Evolutionary conservation across 2,888 invertebrate genomes (phyloP), one percentile per base, ranked within the genome.

Genomic region (Zootermopsis nevadensis): DNA sequence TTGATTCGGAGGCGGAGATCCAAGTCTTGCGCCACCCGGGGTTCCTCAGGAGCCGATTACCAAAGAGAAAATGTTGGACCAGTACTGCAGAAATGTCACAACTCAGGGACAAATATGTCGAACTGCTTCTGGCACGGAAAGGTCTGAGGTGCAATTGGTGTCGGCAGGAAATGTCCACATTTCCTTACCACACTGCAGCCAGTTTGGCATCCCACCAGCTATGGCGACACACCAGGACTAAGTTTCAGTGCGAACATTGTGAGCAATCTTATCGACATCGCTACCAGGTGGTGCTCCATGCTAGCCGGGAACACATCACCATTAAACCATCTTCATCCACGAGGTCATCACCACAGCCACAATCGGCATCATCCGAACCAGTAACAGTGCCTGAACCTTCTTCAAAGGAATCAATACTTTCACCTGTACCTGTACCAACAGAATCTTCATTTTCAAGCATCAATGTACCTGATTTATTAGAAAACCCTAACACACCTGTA

Each of bases 221-320:
- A 33, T 92, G 92, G 92, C 89, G 90, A 83, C 92, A 92, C 87
- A 87, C 88, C 15, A 86, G 87, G 55, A 87, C 87, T 84, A 88
- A 87, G 85, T 91, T 89, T 86, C 88, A 88, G 84, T 91, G 91
- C 86, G 91, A 91, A 86, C 90, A 90, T 86, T 91, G 91, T 86
- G 89, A 89, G 85, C 87, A 88, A 85, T 87, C 87, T 69, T 91
- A 90, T 86, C 88, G 88, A 66, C 91, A 91, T 87, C 88, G 90
- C 85, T 91, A 91, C 86, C 91, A 91, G 86, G 89, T 90, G 83
- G 89, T 91, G 83, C 86, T 91, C 81, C 91, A 91, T 86, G 88
- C 89, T 67, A 89, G 90, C 86, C 88, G 90, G 83, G 89, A 88
- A 83, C 90, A 90, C 86, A 87, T 89, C 55, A 87, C 87, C 79